Evolutionary conservation across 37 sponge, comb jelly and placozoan species (phyloP).

Genomic region (Aplysina aerophoba): DNA sequence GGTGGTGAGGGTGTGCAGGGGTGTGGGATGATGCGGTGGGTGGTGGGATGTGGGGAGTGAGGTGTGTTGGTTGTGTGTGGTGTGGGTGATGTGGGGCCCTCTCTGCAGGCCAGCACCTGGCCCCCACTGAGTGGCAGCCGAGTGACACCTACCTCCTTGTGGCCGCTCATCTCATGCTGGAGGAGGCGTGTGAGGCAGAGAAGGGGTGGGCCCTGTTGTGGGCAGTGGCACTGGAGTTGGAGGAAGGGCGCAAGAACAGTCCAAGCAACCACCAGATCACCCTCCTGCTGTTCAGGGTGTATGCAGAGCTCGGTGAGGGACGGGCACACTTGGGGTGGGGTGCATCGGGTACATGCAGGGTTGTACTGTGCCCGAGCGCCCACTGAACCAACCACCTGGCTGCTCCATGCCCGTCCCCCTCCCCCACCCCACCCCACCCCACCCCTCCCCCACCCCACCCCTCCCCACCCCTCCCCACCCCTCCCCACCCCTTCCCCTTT

Average conservation of each 20-base stretch:
- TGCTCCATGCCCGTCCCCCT: too few relatives aligned
- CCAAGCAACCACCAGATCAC: conserved; percentile 47
- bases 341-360: too few relatives aligned
- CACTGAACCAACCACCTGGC: too few relatives aligned
- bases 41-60: neutral
- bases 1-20: too few relatives aligned
- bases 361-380: too few relatives aligned
- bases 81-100: neutral
- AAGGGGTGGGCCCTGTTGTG: conserved; percentile 45
- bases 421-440: too few relatives aligned
- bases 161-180: conserved; percentile 65
- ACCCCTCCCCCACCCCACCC: too few relatives aligned
- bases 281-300: conserved; percentile 66
- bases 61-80: neutral
- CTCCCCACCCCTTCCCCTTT: neutral
- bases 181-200: conserved; percentile 63
- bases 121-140: conserved; percentile 36
- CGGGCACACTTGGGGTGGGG: neutral
- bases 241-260: conserved; percentile 36
- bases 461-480: too few relatives aligned
- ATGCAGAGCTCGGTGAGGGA: conserved; percentile 50
- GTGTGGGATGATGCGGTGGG: too few relatives aligned
- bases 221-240: conserved; percentile 58
- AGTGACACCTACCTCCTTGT: conserved; percentile 62
- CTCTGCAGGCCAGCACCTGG: conserved; percentile 21